Base-by-base conservation (phyloP, 2,797 vertebrate genomes). In the Allobates femoralis region DNA sequence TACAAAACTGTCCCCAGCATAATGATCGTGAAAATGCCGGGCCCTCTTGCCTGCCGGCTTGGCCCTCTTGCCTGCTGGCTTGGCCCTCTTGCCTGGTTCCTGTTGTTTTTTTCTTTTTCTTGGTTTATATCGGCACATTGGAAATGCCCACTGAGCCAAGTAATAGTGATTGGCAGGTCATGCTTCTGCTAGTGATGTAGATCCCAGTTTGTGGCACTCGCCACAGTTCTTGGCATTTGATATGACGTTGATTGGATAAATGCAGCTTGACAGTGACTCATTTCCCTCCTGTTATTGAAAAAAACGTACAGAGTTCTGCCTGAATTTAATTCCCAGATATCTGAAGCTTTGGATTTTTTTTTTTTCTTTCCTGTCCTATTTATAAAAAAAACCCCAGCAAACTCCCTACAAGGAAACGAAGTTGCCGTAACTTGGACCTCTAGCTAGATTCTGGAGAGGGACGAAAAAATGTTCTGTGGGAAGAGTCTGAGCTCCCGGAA, bases 181-280 rank as follows among this genome's bases (percentile, higher is more conserved):
- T 46, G 41, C 41, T 46, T 7, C 2, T 3, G 0, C 41, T 11
- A 46, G 41, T 46, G 41, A 30, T n/a, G 1, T 28, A 30, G 26
- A 66, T 46, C 50, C 10, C 30, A 41, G 15, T 41, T 50, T 19
- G 18, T 67, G 46, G 21, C 0, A 3, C 19, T 46, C 12, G 34
- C 46, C n/a, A 80, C 26, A 14, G 3, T 64, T 37, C 21, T 19
- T 71, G 41, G 79, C 79, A 81, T 67, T 64, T 50, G 60, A 55
- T 69, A 32, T 69, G 51, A 73, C 81, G 30, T 69, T 83, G 66
- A 83, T 56, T 11, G 55, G 66, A n/a, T 58, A 82, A 82, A 37
- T 21, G 51, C 80, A 55, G 21, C 60, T 51, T 66, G 30, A 69
- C 79, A 26, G 50, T 82, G 80, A 81, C 79, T 81, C 62, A 81